These are phyloP conservation scores for Pseudorhombus dupliciocellatus DNA, from an alignment of 2,113 vertebrate species.

Conservation along the genomic window DNA sequence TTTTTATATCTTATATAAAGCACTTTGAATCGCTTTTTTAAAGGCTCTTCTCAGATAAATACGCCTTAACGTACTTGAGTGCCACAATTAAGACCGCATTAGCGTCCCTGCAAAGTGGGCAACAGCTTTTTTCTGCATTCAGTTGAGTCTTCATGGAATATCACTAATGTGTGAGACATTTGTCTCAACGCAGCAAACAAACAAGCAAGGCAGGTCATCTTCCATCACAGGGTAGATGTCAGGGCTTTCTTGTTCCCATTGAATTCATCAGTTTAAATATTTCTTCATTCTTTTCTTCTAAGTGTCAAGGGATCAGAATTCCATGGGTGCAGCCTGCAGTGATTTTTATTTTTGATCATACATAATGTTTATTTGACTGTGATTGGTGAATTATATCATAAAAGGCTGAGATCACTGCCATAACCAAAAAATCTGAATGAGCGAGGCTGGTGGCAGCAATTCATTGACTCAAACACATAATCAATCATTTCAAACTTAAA, in stretches of 20 bases:
- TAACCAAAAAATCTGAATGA: too few species aligned
- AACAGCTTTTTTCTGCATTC: not conserved
- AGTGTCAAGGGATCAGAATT: not conserved
- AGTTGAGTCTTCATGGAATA: too few species aligned
- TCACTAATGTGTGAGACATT: too few species aligned
- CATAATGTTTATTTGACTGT: not conserved
- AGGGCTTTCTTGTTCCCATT: not conserved
- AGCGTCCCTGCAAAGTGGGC: not conserved
- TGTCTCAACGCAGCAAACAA: too few species aligned
- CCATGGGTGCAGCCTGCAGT: not conserved
- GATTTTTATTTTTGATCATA: too few species aligned
- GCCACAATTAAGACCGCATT: not conserved
- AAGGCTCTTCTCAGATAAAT: not conserved
- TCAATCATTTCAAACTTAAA: not conserved
- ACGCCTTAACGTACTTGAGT: not conserved
- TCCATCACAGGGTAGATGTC: too few species aligned
- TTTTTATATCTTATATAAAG: constrained; percentile 4
- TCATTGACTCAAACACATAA: not conserved
- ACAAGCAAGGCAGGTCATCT: too few species aligned
- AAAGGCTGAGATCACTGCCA: too few species aligned
- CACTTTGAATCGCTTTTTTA: not conserved
- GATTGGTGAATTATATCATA: too few species aligned
- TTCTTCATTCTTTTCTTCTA: not conserved
- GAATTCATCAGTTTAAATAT: not conserved
- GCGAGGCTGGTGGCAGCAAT: not conserved